Evolutionary conservation across 2,113 vertebrate genomes (phyloP).

Genomic region (Aramus guarauna): DNA sequence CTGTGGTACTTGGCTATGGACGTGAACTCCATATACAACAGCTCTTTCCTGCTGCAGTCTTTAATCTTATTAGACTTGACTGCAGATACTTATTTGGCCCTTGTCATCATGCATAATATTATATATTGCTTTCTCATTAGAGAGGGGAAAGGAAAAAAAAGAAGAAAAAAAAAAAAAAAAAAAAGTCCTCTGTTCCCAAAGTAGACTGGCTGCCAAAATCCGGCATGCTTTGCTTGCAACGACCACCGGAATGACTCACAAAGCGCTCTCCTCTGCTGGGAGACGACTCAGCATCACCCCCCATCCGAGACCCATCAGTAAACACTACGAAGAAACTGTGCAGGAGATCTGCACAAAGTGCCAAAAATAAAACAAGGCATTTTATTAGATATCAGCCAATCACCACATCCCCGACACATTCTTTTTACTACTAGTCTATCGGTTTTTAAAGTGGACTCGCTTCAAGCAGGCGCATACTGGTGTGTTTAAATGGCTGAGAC

Average conservation of each 20-base stretch:
- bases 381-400: neutral
- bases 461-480: neutral
- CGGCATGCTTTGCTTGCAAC: neutral
- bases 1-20: neutral
- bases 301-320: neutral
- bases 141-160: neutral
- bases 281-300: neutral
- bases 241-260: neutral
- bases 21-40: constrained; percentile 8
- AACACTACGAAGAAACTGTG: fast-evolving
- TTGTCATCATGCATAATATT: neutral
- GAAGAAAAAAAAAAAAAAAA: neutral
- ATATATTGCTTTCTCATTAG: neutral
- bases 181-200: neutral
- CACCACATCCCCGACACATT: neutral
- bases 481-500: neutral
- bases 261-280: neutral
- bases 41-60: constrained; percentile 19
- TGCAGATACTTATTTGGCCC: constrained; percentile 11
- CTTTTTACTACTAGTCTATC: fast-evolving
- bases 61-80: constrained; percentile 6
- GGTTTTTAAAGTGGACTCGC: fast-evolving
- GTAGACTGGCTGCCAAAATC: neutral
- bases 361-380: neutral
- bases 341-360: neutral